These are phyloP conservation scores for Falco biarmicus DNA, from an alignment of 2,797 vertebrate species.

Conservation along the genomic window DNA sequence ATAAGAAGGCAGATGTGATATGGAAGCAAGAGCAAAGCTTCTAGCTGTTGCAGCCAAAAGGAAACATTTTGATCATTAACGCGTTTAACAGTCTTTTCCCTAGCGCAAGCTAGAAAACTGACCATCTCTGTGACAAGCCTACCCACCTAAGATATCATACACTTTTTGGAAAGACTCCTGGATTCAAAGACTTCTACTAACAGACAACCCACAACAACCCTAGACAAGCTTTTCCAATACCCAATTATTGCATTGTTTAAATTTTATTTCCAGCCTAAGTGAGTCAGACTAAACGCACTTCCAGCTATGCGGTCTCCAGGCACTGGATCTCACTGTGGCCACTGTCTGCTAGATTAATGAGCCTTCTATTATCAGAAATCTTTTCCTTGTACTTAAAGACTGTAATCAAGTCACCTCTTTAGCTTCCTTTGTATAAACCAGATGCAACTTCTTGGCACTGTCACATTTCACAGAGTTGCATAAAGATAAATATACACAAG, in stretches of 20 bases:
- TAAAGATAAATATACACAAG: not conserved
- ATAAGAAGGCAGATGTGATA: not conserved
- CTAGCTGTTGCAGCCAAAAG: not conserved
- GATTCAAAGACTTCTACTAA: not conserved
- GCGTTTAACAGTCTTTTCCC: not conserved
- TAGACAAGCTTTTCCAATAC: not conserved
- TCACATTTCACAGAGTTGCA: not conserved
- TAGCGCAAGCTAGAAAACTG: not conserved
- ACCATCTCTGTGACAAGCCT: not conserved
- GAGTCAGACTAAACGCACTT: not conserved
- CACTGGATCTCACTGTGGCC: not conserved
- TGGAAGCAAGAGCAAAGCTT: not conserved
- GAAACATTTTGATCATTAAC: not conserved
- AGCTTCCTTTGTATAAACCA: not conserved
- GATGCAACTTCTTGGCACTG: not conserved
- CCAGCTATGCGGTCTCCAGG: not conserved
- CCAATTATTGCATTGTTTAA: not conserved
- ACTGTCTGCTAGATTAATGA: constrained; percentile 36
- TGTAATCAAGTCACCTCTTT: constrained; percentile 19
- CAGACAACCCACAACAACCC: not conserved
- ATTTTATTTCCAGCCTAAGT: not conserved
- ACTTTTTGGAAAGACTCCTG: not conserved
- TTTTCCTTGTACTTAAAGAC: constrained; percentile 17
- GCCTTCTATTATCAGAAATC: constrained; percentile 26
- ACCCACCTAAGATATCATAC: not conserved